These are phyloP conservation scores for Nipponacmea schrenckii DNA, from an alignment of 2,888 invertebrate genomes.

Conservation along the genomic window DNA sequence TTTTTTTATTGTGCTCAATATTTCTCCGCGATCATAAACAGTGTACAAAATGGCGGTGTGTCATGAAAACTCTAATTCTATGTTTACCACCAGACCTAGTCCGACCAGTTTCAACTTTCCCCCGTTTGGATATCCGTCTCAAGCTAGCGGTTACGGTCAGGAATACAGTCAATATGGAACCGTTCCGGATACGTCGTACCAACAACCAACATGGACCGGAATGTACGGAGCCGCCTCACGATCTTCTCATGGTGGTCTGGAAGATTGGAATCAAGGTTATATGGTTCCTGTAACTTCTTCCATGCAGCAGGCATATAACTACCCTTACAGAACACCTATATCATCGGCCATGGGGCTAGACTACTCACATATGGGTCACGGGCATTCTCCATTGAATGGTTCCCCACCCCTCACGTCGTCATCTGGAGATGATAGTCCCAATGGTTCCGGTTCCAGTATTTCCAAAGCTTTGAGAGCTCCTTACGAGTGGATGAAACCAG, in stretches of 20 bases:
- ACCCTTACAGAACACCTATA: constrained; percentile 26
- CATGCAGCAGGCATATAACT: constrained; percentile 29
- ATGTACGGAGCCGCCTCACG: constrained; percentile 36
- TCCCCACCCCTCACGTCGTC: constrained; percentile 8
- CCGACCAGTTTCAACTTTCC: constrained; percentile 16
- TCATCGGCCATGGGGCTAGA: not conserved
- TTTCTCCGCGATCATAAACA: not conserved
- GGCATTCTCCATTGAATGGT: constrained; percentile 15
- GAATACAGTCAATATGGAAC: constrained; percentile 15
- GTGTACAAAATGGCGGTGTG: constrained; percentile 13
- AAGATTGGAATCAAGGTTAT: constrained; percentile 50
- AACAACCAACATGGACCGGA: constrained; percentile 24
- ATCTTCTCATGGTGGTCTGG: constrained; percentile 28
- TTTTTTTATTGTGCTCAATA: not conserved
- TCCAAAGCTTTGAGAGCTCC: constrained; percentile 56
- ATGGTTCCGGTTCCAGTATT: constrained; percentile 41
- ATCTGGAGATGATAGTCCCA: constrained; percentile 27
- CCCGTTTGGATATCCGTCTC: not conserved
- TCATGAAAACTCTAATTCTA: constrained; percentile 14
- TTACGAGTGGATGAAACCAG: constrained; percentile 64
- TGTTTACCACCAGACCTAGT: constrained; percentile 15
- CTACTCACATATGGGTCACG: not conserved
- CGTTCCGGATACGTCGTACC: not conserved
- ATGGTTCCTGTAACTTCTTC: constrained; percentile 24
- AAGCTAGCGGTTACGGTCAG: constrained; percentile 13